These are phyloP conservation scores for Lepisosteus oculatus DNA, from an alignment of 2,113 vertebrate genomes.

Conservation along the genomic window DNA sequence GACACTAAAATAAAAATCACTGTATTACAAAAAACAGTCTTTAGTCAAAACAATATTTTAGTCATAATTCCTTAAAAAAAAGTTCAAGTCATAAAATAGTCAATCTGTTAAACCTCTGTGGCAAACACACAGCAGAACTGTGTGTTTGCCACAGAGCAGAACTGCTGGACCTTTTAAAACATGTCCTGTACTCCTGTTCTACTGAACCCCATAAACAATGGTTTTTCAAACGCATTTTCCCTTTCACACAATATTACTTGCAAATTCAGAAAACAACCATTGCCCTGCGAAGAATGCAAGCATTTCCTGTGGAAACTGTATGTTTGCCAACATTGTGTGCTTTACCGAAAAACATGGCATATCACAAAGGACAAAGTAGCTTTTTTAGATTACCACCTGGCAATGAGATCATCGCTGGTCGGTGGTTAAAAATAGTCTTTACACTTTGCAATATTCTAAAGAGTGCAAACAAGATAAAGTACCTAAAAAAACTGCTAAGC, in stretches of 20 bases:
- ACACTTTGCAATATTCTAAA: too few species aligned
- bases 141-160: neutral
- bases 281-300: conserved; percentile 53
- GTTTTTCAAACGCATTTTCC: conserved; percentile 1
- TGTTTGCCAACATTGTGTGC: conserved; percentile 48
- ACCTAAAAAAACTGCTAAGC: too few species aligned
- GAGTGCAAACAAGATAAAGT: too few species aligned
- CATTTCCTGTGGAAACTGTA: conserved; percentile 66
- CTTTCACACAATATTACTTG: conserved; percentile 9
- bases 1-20: too few species aligned
- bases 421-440: neutral
- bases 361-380: conserved; percentile 40
- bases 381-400: conserved; percentile 42
- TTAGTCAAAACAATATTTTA: conserved; percentile 13
- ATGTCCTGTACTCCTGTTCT: neutral
- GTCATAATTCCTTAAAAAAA: neutral
- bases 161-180: too few species aligned
- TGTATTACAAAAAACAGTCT: conserved; percentile 19
- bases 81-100: neutral
- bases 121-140: neutral
- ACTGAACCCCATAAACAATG: conserved; percentile 11
- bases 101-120: neutral
- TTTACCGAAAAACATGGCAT: conserved; percentile 43
- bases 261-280: conserved; percentile 24
- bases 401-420: conserved; percentile 5